Evolutionary conservation across 2,797 vertebrate genomes (phyloP).

Genomic region (Melanitta fusca): DNA sequence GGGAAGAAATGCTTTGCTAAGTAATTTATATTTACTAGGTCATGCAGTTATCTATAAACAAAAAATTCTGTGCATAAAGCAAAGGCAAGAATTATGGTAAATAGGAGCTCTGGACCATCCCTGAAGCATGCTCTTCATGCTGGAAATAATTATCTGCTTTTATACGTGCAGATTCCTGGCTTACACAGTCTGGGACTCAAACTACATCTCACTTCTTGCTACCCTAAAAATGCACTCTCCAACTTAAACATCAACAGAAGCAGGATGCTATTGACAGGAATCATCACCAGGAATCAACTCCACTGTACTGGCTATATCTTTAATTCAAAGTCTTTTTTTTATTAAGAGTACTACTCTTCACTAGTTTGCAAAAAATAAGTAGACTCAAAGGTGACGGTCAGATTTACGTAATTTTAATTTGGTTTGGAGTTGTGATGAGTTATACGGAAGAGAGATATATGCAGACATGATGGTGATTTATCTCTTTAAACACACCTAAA

Average conservation of each 20-base stretch:
- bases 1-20: background rate
- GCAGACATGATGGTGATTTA: background rate
- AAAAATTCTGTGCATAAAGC: background rate
- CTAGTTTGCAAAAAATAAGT: background rate
- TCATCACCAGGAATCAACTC: background rate
- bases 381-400: background rate
- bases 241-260: background rate
- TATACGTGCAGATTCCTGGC: background rate
- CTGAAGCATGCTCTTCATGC: background rate
- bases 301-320: background rate
- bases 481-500: background rate
- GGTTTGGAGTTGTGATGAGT: background rate
- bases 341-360: background rate
- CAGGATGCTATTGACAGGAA: background rate
- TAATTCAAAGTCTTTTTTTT: background rate
- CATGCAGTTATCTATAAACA: background rate
- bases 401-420: background rate
- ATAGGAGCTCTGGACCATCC: background rate
- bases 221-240: background rate
- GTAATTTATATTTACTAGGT: background rate
- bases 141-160: background rate
- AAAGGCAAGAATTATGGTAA: background rate
- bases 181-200: accelerated
- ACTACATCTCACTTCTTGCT: background rate
- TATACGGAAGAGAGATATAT: background rate